phyloP scores from a whole-genome alignment of 2,888 invertebrate species.

The Sphinx pinastri region DNA sequence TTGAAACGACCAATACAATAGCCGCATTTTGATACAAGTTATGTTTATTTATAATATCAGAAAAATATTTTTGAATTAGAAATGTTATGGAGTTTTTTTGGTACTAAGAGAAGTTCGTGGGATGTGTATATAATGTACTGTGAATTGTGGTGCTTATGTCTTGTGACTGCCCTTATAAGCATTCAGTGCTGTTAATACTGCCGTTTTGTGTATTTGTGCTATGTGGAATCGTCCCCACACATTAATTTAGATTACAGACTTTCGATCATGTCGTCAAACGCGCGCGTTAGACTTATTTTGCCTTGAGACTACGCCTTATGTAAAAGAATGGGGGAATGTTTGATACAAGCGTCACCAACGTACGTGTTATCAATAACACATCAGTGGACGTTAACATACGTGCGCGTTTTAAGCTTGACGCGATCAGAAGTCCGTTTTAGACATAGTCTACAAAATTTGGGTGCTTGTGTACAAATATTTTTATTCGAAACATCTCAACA shows the following conservation, averaged over 20 bases:
- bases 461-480: constrained; percentile 14
- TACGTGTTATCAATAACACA: too few species aligned
- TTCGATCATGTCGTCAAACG: too few species aligned
- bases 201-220: constrained; percentile 17
- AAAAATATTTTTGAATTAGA: background rate
- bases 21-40: constrained; percentile 2
- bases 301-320: too few species aligned
- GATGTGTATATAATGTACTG: constrained; percentile 30
- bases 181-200: constrained; percentile 13
- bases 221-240: too few species aligned
- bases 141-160: constrained; percentile 26
- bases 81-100: background rate
- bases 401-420: too few species aligned
- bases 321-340: too few species aligned
- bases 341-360: too few species aligned
- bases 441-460: constrained; percentile 4
- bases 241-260: too few species aligned
- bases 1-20: too few species aligned
- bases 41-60: background rate
- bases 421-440: background rate
- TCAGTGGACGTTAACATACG: too few species aligned
- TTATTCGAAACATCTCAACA: constrained; percentile 1
- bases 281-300: too few species aligned
- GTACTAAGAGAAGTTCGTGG: background rate
- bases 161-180: background rate